Base-by-base conservation (phyloP, 2,113 vertebrate species). In the Calonectris borealis region DNA sequence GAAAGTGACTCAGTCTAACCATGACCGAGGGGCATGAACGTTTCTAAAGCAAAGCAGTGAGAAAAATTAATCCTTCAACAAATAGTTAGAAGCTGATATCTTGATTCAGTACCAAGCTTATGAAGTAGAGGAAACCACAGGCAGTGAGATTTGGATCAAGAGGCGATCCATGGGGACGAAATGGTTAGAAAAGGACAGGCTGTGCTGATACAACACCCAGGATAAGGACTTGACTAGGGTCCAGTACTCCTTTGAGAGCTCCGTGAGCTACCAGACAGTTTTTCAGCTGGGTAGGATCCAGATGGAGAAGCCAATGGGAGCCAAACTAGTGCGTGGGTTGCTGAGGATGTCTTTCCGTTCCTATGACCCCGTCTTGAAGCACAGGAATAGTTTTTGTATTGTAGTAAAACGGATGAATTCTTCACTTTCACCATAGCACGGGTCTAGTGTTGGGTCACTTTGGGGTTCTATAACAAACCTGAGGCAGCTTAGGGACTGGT, bases 1-100 rank as follows among this genome's bases (percentile, higher is more conserved):
- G 89, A 51, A 65, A 84, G 60, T 96, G 96, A 96, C 91, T 96
- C 93, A 96, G 82, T 84, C 55, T 80, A 81, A 64, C 91, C 68
- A 65, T n/a, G 90, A 70, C 31, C 2, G 6, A 92, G 91, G 94
- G 94, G 91, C 96, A 96, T 1, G 29, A 69, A 19, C 2, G 1
- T 40, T 79, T 88, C 80, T 75, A 48, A 82, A 76, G 90, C 71
- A 61, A 84, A 69, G 69, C 96, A 81, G 78, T 2, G 49, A 11
- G 64, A 61, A 65, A 65, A 60, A 70, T 52, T 17, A 58, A 36
- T 73, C 93, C 88, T 69, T 66, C 60, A n/a, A 3, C 68, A 76
- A 21, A 71, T 57, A 86, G 52, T 55, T 57, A 57, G 78, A 62
- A 73, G 70, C 61, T 65, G 90, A 32, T 78, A 78, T 88, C 61